phyloP scores from a whole-genome alignment of 2,113 vertebrate genomes.

The Neomonachus schauinslandi region DNA sequence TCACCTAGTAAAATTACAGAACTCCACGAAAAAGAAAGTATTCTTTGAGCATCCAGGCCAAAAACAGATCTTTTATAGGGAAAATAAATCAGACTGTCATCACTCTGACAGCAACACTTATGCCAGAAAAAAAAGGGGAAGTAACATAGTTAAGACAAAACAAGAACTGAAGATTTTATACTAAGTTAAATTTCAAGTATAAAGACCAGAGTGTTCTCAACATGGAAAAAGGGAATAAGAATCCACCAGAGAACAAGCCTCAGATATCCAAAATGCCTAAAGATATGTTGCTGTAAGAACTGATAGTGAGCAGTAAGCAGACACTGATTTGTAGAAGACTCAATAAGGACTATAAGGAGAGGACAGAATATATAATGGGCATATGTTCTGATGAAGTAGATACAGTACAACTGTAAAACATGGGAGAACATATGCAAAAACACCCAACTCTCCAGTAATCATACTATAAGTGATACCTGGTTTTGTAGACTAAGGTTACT shows the following conservation, averaged over 20 bases:
- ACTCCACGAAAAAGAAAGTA: not conserved
- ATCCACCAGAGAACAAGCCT: not conserved
- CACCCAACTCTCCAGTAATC: not conserved
- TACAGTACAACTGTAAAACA: not conserved
- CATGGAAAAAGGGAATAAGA: not conserved
- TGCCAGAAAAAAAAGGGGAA: not conserved
- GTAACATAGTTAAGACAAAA: not conserved
- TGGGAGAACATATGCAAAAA: not conserved
- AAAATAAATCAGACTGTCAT: constrained; percentile 36
- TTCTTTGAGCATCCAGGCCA: not conserved
- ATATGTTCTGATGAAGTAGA: not conserved
- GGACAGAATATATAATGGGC: not conserved
- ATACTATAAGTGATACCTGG: not conserved
- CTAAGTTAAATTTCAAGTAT: not conserved
- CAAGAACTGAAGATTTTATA: not conserved
- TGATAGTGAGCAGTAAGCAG: not conserved
- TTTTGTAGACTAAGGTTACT: not conserved
- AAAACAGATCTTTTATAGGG: not conserved
- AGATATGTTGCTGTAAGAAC: not conserved
- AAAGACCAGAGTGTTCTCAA: not conserved
- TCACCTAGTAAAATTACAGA: not conserved
- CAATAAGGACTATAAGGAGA: not conserved
- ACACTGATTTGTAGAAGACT: not conserved
- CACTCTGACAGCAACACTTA: not conserved
- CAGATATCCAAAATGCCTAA: not conserved